phyloP scores from a whole-genome alignment of 2,113 vertebrate species.

The Indri indri region DNA sequence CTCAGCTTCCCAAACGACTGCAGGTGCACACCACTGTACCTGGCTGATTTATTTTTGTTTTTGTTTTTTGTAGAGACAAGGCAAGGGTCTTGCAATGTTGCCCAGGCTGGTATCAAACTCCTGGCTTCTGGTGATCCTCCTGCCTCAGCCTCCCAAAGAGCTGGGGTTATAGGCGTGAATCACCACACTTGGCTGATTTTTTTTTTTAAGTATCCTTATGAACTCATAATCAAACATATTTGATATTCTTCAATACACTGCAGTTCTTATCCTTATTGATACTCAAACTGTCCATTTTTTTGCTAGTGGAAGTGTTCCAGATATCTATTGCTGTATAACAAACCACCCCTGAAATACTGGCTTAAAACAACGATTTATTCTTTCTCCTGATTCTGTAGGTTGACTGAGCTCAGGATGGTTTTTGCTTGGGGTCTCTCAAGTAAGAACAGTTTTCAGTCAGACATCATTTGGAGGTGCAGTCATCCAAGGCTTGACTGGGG shows the following conservation, averaged over 20 bases:
- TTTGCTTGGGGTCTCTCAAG: background rate
- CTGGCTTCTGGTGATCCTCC: background rate
- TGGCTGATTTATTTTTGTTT: too few species aligned
- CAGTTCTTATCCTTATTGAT: background rate
- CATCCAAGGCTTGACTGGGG: background rate
- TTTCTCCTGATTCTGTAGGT: background rate
- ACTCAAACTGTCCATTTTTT: background rate
- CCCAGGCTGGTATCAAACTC: background rate
- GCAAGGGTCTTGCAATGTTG: background rate
- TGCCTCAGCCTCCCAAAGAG: background rate
- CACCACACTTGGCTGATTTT: background rate
- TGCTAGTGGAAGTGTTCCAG: background rate
- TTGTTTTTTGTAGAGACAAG: background rate
- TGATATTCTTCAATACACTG: background rate
- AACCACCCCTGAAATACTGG: background rate
- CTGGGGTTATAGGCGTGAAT: background rate
- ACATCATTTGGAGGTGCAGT: background rate
- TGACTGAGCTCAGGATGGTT: background rate
- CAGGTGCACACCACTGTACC: too few species aligned
- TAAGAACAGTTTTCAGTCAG: background rate
- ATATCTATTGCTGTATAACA: background rate
- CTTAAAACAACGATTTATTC: background rate
- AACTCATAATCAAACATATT: background rate
- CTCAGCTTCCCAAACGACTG: too few species aligned
- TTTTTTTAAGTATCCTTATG: background rate